These are phyloP conservation scores for Hyles lineata DNA, from an alignment of 2,888 invertebrate genomes.

Conservation along the genomic window DNA sequence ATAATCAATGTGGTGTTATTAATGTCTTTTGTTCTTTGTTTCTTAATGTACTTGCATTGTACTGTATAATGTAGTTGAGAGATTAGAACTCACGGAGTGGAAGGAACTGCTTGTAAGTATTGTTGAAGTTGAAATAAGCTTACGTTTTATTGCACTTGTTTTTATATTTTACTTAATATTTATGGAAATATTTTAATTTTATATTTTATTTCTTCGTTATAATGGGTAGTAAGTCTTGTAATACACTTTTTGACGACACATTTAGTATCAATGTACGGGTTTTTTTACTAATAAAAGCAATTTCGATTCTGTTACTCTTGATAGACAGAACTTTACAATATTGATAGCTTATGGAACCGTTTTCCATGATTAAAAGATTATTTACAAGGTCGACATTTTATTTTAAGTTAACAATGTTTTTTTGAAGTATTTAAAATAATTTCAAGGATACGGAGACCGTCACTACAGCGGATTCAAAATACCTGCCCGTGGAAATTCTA, in stretches of 20 bases:
- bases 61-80: background rate
- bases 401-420: too few species aligned
- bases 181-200: background rate
- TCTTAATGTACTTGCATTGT: slow-evolving; percentile 11
- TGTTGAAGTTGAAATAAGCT: background rate
- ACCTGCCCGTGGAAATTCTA: background rate
- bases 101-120: background rate
- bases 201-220: too few species aligned
- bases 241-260: too few species aligned
- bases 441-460: background rate
- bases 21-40: slow-evolving; percentile 30
- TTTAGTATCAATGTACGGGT: too few species aligned
- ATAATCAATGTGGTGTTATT: slow-evolving; percentile 32
- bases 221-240: background rate
- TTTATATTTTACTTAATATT: background rate
- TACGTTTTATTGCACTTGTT: background rate
- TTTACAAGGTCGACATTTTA: too few species aligned
- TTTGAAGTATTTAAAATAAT: background rate
- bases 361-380: too few species aligned
- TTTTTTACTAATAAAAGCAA: too few species aligned
- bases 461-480: background rate
- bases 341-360: too few species aligned
- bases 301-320: too few species aligned
- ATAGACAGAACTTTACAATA: too few species aligned
- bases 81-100: background rate